Evolutionary conservation across 2,113 vertebrate species (phyloP).

Genomic region (Pimephales promelas): DNA sequence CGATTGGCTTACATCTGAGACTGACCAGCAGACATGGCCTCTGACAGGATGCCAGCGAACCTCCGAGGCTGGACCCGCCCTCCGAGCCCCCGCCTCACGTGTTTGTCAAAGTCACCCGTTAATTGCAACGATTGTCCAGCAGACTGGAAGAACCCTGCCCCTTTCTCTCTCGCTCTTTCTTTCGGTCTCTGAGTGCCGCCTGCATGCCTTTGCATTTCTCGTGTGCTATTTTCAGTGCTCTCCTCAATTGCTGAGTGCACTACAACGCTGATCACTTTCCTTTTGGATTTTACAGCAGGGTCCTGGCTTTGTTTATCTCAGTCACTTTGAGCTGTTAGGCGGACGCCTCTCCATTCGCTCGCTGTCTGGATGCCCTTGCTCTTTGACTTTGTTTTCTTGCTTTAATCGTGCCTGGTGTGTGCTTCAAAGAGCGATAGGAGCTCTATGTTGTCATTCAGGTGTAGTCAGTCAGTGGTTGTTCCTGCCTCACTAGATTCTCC

Average conservation of each 20-base stretch:
- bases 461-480: slow-evolving; percentile 33
- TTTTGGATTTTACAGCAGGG: slow-evolving; percentile 28
- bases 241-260: slow-evolving; percentile 32
- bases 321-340: slow-evolving; percentile 28
- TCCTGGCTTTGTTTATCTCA: slow-evolving; percentile 18
- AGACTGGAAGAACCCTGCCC: slow-evolving; percentile 73
- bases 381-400: slow-evolving; percentile 20
- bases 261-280: slow-evolving; percentile 29
- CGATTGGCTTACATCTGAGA: slow-evolving; percentile 80
- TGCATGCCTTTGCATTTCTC: slow-evolving; percentile 29
- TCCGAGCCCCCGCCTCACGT: slow-evolving; percentile 64
- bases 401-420: slow-evolving; percentile 28
- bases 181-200: slow-evolving; percentile 1
- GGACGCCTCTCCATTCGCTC: not conserved
- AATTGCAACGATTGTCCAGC: slow-evolving; percentile 79
- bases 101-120: slow-evolving; percentile 73
- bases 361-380: not conserved
- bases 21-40: slow-evolving; percentile 68
- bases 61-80: slow-evolving; percentile 43
- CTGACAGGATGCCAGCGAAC: slow-evolving; percentile 81
- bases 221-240: slow-evolving; percentile 14
- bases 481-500: slow-evolving; percentile 6
- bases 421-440: slow-evolving; percentile 41
- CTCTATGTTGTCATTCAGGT: slow-evolving; percentile 40
- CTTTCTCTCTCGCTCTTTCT: slow-evolving; percentile 46